Evolutionary conservation across 64 coral and sea anemone species (phyloP).

Genomic region (Actinia equina): DNA sequence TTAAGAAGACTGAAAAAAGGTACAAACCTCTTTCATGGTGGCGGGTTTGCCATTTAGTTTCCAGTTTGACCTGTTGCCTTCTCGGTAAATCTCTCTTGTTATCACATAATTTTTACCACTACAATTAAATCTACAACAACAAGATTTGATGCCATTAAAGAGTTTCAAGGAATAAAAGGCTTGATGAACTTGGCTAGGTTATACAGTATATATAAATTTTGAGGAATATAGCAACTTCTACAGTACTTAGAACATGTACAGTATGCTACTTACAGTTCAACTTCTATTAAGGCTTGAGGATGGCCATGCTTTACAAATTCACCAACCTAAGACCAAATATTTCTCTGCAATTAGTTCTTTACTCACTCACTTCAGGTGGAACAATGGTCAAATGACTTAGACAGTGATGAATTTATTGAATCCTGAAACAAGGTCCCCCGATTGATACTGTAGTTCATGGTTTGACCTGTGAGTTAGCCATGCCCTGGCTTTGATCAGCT

Average conservation of each 20-base stretch:
- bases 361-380: not conserved
- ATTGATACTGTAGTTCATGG: too few relatives aligned
- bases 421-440: too few relatives aligned
- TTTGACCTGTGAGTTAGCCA: too few relatives aligned
- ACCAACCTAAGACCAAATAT: constrained; percentile 41
- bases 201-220: too few relatives aligned
- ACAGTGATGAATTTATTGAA: too few relatives aligned
- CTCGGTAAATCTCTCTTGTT: constrained; percentile 76
- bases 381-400: too few relatives aligned
- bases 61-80: constrained; percentile 87
- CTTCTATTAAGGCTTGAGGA: constrained; percentile 45
- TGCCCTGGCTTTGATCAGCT: too few relatives aligned
- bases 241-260: too few relatives aligned
- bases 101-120: constrained; percentile 73
- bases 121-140: constrained; percentile 54
- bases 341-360: not conserved
- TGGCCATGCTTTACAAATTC: constrained; percentile 79
- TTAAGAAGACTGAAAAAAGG: not conserved
- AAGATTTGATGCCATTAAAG: too few relatives aligned
- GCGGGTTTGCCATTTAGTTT: constrained; percentile 71
- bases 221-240: too few relatives aligned
- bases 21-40: constrained; percentile 76
- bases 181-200: too few relatives aligned
- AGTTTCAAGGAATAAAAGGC: too few relatives aligned
- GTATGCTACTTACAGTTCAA: constrained; percentile 67